Evolutionary conservation across 2,797 vertebrate genomes (phyloP), one percentile per base, ranked within the genome.

Genomic region (Diplodus puntazzo): DNA sequence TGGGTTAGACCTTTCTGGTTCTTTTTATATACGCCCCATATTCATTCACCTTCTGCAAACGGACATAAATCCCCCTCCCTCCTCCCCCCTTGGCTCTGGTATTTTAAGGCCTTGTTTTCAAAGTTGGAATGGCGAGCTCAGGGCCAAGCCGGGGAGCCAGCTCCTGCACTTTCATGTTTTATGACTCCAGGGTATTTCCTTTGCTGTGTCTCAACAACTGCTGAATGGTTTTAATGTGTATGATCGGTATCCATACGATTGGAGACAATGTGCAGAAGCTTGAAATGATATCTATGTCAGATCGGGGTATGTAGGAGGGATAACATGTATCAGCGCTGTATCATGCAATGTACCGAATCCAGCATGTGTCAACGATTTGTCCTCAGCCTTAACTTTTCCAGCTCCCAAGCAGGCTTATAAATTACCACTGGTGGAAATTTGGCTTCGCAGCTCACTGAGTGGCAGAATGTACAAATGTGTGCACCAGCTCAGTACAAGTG

Each of bases 401-500:
- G 73, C 80, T 73, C 76, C 70, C 66, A 85, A 54, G 65, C 21
- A 66, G 78, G 77, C 72, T 91, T 89, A 89, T 91, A 93, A 94
- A 90, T 92, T 87, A 84, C 66, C 54, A 23, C 60, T 89, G 82
- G 71, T 75, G 89, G 87, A 94, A 95, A 93, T 84, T 82, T 92
- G 90, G 89, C 85, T 79, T 77, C 20, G 62, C 87, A 87, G 88
- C 87, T 93, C 90, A 79, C 75, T 73, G 52, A 80, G 72, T 87
- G 84, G 86, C 87, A 87, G 80, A 72, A 85, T 75, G 75, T 64
- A 82, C 68, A 71, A 88, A 88, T 82, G 77, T 79, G 80, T 75
- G 74, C 69, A 58, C 73, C 27, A 48, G 75, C 54, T 80, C 54
- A 53, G 73, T 55, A 54, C 21, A n/a, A 80, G 78, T 61, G 73